Base-by-base conservation (phyloP, 2,888 invertebrate species). In the Lymantria monacha region DNA sequence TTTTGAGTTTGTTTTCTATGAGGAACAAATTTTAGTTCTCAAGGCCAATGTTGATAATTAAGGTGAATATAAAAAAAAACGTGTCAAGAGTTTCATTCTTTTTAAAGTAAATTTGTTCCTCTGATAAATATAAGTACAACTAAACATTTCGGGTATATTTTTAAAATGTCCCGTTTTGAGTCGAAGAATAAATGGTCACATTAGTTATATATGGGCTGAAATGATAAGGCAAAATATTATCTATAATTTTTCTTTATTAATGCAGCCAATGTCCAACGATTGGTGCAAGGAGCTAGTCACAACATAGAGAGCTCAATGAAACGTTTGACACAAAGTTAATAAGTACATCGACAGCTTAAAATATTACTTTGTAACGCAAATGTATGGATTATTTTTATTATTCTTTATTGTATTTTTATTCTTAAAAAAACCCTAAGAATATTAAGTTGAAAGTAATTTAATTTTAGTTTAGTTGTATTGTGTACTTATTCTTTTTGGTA, bases 271-370 rank as follows among this genome's bases (percentile, higher is more conserved):
- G 60, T 83, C 49, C 74, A 70, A 46, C 71, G 74, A 58, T 70
- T 85, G 76, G 83, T 84, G 69, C 74, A 80, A 64, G 73, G 63
- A 44, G 81, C 78, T 31, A 79, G 69, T 66, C 61, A 51, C 65
- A 85, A 80, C 72, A 79, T 87, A 54, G 79, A 81, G 44, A 44
- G 41, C 22, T 74, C 81, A 22, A 70, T 87, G 69, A 79, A 72
- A 78, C 79, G 70, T 65, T 66, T 85, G 47, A 68, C 61, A 53
- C 65, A 81, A 47, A 63, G 60, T 55, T 49, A 55, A 53, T 51
- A 22, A 44, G 52, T 40, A 42, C 51, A 57, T 10, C 51, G 57
- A 54, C 44, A 33, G 13, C 44, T 41, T 42, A 0, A 42, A 22
- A 30, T 49, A 48, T 49, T 57, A 63, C 51, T 68, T 65, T 66